Conservation (phyloP, 2,113 vertebrate species). For the Protomyctophum bolini region DNA sequence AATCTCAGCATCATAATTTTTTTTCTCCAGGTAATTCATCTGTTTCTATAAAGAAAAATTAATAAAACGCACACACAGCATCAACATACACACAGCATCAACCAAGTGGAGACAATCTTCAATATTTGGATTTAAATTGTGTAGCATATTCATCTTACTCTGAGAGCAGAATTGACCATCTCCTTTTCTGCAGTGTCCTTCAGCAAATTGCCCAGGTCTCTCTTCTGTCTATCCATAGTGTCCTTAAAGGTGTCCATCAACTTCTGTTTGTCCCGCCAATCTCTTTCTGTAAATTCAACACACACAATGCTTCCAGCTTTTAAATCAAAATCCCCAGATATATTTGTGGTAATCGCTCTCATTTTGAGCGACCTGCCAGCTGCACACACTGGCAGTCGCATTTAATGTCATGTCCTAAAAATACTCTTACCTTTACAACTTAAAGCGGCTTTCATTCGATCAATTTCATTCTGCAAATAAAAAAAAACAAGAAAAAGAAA, state of each 20-base stretch:
- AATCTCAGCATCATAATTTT: slow-evolving; percentile 83
- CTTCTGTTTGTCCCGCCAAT: slow-evolving; percentile 84
- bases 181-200: slow-evolving; percentile 85
- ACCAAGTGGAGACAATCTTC: neutral
- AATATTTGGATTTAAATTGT: neutral
- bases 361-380: too few relatives aligned
- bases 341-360: too few relatives aligned
- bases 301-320: neutral
- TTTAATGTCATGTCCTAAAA: neutral
- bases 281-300: slow-evolving; percentile 80
- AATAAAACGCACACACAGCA: neutral
- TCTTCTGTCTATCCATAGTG: slow-evolving; percentile 84
- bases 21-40: slow-evolving; percentile 90
- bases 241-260: slow-evolving; percentile 83
- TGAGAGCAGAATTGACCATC: slow-evolving; percentile 87
- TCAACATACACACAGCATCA: neutral
- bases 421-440: slow-evolving; percentile 84
- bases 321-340: neutral
- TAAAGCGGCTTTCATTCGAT: slow-evolving; percentile 82
- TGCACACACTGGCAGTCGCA: too few relatives aligned
- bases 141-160: slow-evolving; percentile 72
- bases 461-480: slow-evolving; percentile 89
- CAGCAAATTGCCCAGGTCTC: slow-evolving; percentile 82
- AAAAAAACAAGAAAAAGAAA: slow-evolving; percentile 3
- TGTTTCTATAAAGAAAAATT: slow-evolving; percentile 83